A percentile compares a stretch with the other conserved stretches of the same genome.
Conservation (phyloP, 2,888 invertebrate genomes). For the Folsomia manolachei region DNA sequence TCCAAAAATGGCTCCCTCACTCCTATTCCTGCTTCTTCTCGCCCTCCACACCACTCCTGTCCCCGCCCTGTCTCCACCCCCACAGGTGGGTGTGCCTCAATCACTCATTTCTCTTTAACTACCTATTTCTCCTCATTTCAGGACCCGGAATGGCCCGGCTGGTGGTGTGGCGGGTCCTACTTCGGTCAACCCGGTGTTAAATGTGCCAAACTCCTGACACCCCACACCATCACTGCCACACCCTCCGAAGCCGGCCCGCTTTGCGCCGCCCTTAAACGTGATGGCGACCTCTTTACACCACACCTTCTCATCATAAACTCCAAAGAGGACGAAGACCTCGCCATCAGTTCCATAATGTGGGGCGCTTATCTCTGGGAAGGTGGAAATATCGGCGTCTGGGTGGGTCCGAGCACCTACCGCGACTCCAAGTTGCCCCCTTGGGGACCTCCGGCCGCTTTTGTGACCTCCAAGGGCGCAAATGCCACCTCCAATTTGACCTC, state of each 20-base stretch:
- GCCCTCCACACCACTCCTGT: too few relatives aligned
- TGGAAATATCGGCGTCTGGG: not conserved
- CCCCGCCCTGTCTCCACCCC: too few relatives aligned
- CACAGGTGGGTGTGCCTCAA: too few relatives aligned
- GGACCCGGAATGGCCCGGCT: not conserved
- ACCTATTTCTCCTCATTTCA: too few relatives aligned
- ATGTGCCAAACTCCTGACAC: not conserved
- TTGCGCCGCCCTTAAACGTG: not conserved
- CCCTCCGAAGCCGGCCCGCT: not conserved
- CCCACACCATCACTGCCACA: not conserved
- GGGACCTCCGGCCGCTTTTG: not conserved
- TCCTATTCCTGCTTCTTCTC: too few relatives aligned
- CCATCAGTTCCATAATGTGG: not conserved
- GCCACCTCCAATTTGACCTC: not conserved
- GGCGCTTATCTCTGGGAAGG: not conserved
- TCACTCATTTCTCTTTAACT: too few relatives aligned
- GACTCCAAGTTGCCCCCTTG: not conserved
- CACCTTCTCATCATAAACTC: not conserved
- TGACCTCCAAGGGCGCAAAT: not conserved
- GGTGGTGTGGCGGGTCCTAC: not conserved
- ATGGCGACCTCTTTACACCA: not conserved
- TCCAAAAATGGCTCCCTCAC: too few relatives aligned
- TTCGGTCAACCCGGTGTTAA: not conserved
- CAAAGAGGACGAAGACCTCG: not conserved
- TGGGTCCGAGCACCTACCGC: not conserved